Evolutionary conservation across 35 echinoderm and acorn worm species (phyloP).

Genomic region (Amphiura filiformis): DNA sequence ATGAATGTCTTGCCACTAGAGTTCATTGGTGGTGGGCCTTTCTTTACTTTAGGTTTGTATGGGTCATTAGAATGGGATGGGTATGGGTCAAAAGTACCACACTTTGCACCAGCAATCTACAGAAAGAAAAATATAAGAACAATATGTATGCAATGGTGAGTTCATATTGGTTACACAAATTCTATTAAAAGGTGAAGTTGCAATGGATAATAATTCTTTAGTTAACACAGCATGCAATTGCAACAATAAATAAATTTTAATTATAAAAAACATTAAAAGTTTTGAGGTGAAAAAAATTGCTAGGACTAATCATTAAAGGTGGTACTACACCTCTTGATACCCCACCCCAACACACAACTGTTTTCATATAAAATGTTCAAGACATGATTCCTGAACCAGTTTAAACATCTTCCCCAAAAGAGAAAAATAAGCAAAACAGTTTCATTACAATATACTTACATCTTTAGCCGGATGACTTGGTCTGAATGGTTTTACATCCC

Average conservation of each 20-base stretch:
- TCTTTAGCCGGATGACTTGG: slow-evolving; percentile 90
- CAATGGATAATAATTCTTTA: too few relatives aligned
- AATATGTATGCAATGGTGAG: too few relatives aligned
- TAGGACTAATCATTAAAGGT: too few relatives aligned
- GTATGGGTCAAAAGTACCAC: slow-evolving; percentile 95
- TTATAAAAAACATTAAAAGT: too few relatives aligned
- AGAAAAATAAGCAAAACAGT: too few relatives aligned
- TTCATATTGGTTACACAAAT: too few relatives aligned
- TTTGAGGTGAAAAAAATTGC: too few relatives aligned
- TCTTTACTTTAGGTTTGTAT: slow-evolving; percentile 79
- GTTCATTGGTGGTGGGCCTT: slow-evolving; percentile 81
- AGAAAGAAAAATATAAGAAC: background rate
- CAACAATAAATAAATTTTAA: background rate
- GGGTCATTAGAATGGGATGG: slow-evolving; percentile 96
- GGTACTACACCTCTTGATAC: too few relatives aligned
- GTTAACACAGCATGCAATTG: background rate
- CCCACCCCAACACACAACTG: too few relatives aligned
- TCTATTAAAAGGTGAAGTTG: too few relatives aligned
- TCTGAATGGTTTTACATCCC: slow-evolving; percentile 83
- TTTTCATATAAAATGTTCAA: background rate
- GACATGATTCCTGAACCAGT: background rate
- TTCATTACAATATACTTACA: too few relatives aligned
- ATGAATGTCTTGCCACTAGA: slow-evolving; percentile 92
- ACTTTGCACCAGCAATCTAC: slow-evolving; percentile 86
- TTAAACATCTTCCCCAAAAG: background rate